Evolutionary conservation across 2,797 vertebrate genomes (phyloP), one percentile per base, ranked within the genome.

Genomic region (Lithobates sylvaticus): DNA sequence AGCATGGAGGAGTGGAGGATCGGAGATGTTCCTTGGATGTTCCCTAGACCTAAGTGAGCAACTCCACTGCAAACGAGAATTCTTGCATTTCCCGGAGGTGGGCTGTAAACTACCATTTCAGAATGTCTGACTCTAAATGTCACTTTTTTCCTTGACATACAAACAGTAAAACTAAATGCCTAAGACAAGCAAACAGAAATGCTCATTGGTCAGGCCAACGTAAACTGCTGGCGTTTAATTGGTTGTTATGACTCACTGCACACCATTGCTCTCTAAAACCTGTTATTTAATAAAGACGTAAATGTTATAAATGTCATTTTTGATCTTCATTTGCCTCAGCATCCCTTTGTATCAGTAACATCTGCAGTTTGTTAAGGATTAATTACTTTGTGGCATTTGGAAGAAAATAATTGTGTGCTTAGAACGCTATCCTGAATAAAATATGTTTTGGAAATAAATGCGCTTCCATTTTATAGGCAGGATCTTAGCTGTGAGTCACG

Each of bases 381-480:
- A 61, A 61, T 61, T 61, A 61, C 54, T 61, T 61, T 61, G 54
- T 61, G 54, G 54, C 54, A 61, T 61, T 61, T 61, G 54, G 54
- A 61, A 23, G 54, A 61, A 61, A 61, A 61, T 61, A 61, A 61
- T 61, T 61, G 54, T 61, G 54, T 61, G 18, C 54, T n/a, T 61
- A n/a, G 21, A 61, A 61, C 21, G 54, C 54, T 61, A 61, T 61
- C 5, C 67, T 69, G 67, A 69, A 34, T 69, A 34, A 27, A 69
- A 32, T 15, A 36, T 72, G 36, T 34, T 72, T 72, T 61, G 21
- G n/a, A 61, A 61, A 61, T 61, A 61, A 61, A 61, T n/a, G 21
- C 54, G 1, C 21, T 61, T 61, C 21, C 18, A 3, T 61, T 61
- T 61, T 61, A 23, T 23, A 61, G 54, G 6, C 21, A 23, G 21